Evolutionary conservation across 2,888 invertebrate species (phyloP), one percentile per base, ranked within the genome.

Genomic region (Drosophila leonis): DNA sequence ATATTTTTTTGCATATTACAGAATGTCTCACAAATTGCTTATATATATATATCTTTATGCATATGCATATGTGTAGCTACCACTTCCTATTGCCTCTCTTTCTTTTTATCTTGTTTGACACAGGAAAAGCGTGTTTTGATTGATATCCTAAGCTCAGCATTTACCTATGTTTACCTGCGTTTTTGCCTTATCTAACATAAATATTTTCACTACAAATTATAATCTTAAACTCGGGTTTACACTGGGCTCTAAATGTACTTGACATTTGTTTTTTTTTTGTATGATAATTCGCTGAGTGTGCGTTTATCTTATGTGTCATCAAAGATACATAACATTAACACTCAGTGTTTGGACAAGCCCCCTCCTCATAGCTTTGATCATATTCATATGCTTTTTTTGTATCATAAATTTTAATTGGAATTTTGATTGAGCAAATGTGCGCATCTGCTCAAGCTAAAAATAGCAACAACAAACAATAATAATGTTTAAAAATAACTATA

Each of bases 1-100:
- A 31, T 15, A 27, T 35, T 15, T 29, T 15, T 70, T 71, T 55
- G 42, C 72, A 71, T 71, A 56, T 71, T 63, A 71, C 70, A 63
- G 42, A 54, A 61, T 68, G 66, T 67, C 56, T 66, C 37, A 24
- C 33, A 39, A 15, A 54, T 20, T 37, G 39, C 7, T 1, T 46
- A 5, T 12, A 31, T 15, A 10, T 8, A 33, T 24, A 24, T 24
- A 24, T 24, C 2, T 24, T 24, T 24, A 24, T 24, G 24, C 4
- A 33, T 10, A 33, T 33, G 8, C 10, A 33, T 3, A 15, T 18
- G 0, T 15, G 8, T n/a, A 18, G 6, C 15, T 12, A 4, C 13
- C 13, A 20, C 35, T 35, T 42, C 24, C 13, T 42, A 6, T 35
- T 10, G 15, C 15, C 18, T 31, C 24, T 1, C n/a, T 15, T 12